Percentiles rank a stretch among this genome's conserved stretches.
Conservation (phyloP, 1,140 invertebrate species). For the Rhopalosiphum maidis region DNA sequence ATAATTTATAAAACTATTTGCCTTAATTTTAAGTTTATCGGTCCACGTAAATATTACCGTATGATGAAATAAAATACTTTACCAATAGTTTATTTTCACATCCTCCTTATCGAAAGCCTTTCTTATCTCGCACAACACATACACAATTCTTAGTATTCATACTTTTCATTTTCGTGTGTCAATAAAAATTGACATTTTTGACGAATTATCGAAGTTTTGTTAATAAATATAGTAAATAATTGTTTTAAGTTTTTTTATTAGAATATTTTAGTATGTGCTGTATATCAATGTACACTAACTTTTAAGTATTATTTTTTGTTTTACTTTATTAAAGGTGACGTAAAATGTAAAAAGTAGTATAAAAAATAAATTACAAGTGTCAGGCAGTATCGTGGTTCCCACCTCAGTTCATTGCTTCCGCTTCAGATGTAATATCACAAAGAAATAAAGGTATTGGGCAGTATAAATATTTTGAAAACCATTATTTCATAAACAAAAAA, state of each 20-base stretch:
- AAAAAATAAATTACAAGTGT: background rate
- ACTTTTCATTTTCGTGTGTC: background rate
- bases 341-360: background rate
- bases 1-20: background rate
- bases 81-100: background rate
- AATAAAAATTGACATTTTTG: background rate
- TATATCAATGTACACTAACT: background rate
- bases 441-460: too few species aligned
- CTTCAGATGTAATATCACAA: too few species aligned
- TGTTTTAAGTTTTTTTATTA: slow-evolving; percentile 40
- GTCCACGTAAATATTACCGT: background rate
- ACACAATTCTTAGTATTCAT: background rate
- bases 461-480: too few species aligned
- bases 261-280: background rate
- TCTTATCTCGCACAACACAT: slow-evolving; percentile 7
- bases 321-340: background rate
- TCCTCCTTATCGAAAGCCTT: background rate
- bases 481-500: background rate
- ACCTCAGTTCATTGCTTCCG: too few species aligned
- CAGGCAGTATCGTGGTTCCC: too few species aligned
- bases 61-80: background rate
- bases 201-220: background rate
- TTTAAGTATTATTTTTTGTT: slow-evolving; percentile 3
- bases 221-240: slow-evolving; percentile 29
- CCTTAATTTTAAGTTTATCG: background rate